Conservation (phyloP, 92 coral and sea anemone genomes). For the Muricea muricata region DNA sequence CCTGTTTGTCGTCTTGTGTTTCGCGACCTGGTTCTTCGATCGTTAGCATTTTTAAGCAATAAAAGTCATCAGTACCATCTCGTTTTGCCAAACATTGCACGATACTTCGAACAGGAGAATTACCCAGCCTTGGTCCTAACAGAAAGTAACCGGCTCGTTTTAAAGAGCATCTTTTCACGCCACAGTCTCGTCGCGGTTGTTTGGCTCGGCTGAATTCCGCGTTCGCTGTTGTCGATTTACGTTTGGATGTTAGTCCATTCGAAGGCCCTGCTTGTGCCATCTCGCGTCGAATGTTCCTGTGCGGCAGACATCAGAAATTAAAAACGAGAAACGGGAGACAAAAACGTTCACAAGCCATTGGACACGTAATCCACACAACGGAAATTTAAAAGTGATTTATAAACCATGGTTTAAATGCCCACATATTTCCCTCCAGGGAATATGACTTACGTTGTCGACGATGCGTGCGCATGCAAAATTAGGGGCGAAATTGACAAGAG, state of each 20-base stretch:
- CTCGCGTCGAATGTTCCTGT: constrained; percentile 77
- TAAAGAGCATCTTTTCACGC: constrained; percentile 74
- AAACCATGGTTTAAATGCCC: constrained; percentile 15
- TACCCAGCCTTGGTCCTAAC: constrained; percentile 95
- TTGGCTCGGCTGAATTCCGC: constrained; percentile 64
- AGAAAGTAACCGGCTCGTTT: constrained; percentile 95
- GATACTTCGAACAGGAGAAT: constrained; percentile 97
- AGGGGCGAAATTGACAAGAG: not conserved
- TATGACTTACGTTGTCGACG: not conserved
- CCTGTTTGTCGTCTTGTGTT: constrained; percentile 95
- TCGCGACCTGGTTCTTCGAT: constrained; percentile 95
- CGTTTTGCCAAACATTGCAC: constrained; percentile 98
- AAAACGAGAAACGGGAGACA: not conserved
- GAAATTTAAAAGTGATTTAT: constrained; percentile 14
- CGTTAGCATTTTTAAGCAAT: constrained; percentile 90
- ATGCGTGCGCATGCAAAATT: constrained; percentile 43
- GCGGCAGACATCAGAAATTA: constrained; percentile 15
- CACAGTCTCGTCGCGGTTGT: constrained; percentile 60
- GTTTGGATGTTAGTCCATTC: constrained; percentile 48
- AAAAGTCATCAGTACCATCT: constrained; percentile 98
- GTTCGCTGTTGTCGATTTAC: constrained; percentile 52
- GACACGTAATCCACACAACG: constrained; percentile 8
- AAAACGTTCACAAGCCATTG: not conserved
- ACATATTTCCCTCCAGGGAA: constrained; percentile 16
- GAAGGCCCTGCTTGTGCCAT: constrained; percentile 77